Conservation (phyloP, 2,888 invertebrate genomes). For the Stomorhina lunata region DNA sequence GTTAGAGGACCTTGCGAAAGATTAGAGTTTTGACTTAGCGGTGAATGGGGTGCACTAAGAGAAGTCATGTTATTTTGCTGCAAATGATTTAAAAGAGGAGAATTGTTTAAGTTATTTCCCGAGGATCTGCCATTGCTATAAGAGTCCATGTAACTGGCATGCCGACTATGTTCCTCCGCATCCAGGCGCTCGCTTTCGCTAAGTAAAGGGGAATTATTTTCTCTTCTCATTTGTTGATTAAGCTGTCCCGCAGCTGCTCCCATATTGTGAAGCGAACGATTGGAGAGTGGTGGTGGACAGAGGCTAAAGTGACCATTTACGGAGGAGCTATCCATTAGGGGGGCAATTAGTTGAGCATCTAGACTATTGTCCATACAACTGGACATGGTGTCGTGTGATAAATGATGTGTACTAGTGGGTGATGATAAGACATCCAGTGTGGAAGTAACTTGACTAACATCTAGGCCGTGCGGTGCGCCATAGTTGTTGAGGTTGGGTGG, state of each 20-base stretch:
- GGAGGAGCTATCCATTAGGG: conserved; percentile 70
- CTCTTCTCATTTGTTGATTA: conserved; percentile 39
- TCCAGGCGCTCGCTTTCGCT: conserved; percentile 50
- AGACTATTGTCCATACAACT: conserved; percentile 72
- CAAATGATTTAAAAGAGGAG: conserved; percentile 43
- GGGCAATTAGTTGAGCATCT: conserved; percentile 73
- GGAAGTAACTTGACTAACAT: conserved; percentile 76
- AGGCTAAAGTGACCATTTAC: conserved; percentile 64
- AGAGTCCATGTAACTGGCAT: conserved; percentile 36
- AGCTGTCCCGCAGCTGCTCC: conserved; percentile 16
- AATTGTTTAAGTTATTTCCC: conserved; percentile 24
- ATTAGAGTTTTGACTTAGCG: conserved; percentile 40
- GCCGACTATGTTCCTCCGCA: conserved; percentile 46
- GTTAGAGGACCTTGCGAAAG: conserved; percentile 31
- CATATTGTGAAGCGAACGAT: conserved; percentile 50
- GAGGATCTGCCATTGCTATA: conserved; percentile 43
- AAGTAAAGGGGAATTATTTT: conserved; percentile 47
- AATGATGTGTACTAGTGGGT: conserved; percentile 72
- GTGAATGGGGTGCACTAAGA: conserved; percentile 38
- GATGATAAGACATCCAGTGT: conserved; percentile 75
- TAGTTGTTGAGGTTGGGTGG: conserved; percentile 77
- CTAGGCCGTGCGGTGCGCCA: conserved; percentile 76
- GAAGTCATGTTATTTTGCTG: conserved; percentile 40
- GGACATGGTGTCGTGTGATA: conserved; percentile 70
- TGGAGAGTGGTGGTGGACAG: conserved; percentile 38